Percentiles rank a stretch among this genome's conserved stretches.
These are phyloP conservation scores for Thera britannica DNA, from an alignment of 2,888 invertebrate genomes.

Conservation along the genomic window DNA sequence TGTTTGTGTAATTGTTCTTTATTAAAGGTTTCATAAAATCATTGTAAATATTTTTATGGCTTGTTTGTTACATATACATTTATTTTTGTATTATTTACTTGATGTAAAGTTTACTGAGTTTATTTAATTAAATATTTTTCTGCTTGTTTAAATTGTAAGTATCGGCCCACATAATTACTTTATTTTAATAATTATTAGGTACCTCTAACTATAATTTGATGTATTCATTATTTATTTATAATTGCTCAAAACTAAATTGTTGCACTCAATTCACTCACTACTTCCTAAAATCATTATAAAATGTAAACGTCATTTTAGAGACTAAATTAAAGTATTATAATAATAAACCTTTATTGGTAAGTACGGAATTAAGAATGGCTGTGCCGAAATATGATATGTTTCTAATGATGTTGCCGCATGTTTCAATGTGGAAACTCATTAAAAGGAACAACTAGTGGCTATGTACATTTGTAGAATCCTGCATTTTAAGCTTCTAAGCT, in stretches of 20 bases:
- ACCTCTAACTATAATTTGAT: slow-evolving; percentile 26
- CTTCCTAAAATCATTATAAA: slow-evolving; percentile 40
- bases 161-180: slow-evolving; percentile 37
- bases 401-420: slow-evolving; percentile 20
- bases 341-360: slow-evolving; percentile 57
- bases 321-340: slow-evolving; percentile 57
- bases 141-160: slow-evolving; percentile 38
- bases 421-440: slow-evolving; percentile 17
- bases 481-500: slow-evolving; percentile 48
- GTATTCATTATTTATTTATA: slow-evolving; percentile 35
- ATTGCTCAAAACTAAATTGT: slow-evolving; percentile 43
- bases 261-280: slow-evolving; percentile 35
- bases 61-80: slow-evolving; percentile 36
- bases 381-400: slow-evolving; percentile 58
- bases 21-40: slow-evolving; percentile 58
- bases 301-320: slow-evolving; percentile 42
- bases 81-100: slow-evolving; percentile 76
- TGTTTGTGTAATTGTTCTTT: slow-evolving; percentile 47
- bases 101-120: slow-evolving; percentile 68
- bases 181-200: slow-evolving; percentile 31
- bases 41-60: slow-evolving; percentile 67
- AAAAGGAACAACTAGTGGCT: slow-evolving; percentile 21
- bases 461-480: slow-evolving; percentile 36
- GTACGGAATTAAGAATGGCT: slow-evolving; percentile 72
- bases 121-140: slow-evolving; percentile 54